Evolutionary conservation across 2,888 invertebrate genomes (phyloP).

Genomic region (Nezara viridula): DNA sequence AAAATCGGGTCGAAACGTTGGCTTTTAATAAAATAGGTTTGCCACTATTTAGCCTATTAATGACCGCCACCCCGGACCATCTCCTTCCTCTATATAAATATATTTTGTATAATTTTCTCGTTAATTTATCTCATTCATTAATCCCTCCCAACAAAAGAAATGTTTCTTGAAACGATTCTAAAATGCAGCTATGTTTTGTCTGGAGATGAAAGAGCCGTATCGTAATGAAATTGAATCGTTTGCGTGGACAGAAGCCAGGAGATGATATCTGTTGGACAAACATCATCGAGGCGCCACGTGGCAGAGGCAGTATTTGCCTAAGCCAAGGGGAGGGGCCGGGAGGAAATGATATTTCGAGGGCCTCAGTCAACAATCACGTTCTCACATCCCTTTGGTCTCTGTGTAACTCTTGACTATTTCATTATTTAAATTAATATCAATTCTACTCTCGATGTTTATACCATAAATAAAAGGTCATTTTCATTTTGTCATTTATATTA

Average conservation of each 20-base stretch:
- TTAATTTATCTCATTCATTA: no score
- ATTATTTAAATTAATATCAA: not conserved
- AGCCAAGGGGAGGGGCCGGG: not conserved
- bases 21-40: no score
- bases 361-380: slow-evolving; percentile 10
- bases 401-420: not conserved
- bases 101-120: no score
- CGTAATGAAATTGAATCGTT: slow-evolving; percentile 40
- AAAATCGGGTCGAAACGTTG: no score
- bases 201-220: not conserved
- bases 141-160: no score
- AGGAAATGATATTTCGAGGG: not conserved
- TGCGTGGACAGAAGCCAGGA: not conserved
- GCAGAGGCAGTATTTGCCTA: slow-evolving; percentile 21
- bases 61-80: no score
- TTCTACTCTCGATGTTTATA: not conserved
- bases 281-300: slow-evolving; percentile 26
- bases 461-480: no score
- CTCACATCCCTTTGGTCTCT: not conserved
- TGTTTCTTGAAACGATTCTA: not conserved
- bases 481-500: no score
- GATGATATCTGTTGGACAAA: slow-evolving; percentile 30
- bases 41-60: no score
- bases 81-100: no score
- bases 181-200: not conserved